Percentiles rank a stretch among this genome's conserved stretches.
Evolutionary conservation across 2,797 vertebrate genomes (phyloP).

Genomic region (Macropus fuliginosus): DNA sequence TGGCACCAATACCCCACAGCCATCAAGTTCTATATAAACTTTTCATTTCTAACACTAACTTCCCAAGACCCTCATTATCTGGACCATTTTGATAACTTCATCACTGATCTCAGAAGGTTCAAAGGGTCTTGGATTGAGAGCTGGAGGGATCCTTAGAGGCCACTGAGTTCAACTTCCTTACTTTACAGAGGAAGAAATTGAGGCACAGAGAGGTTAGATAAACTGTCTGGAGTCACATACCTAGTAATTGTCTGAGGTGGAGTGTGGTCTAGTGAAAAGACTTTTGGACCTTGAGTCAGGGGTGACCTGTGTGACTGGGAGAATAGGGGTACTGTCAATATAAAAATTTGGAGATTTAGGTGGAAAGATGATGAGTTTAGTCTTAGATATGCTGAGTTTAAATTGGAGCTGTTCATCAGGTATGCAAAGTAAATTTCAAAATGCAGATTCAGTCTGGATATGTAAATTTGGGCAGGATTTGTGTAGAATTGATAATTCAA

Average conservation of each 20-base stretch:
- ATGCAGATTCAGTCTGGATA: background rate
- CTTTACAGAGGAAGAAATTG: background rate
- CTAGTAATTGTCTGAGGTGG: background rate
- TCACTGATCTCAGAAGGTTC: background rate
- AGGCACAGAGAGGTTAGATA: background rate
- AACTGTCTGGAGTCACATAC: background rate
- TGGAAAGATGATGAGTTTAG: background rate
- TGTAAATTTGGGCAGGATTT: background rate
- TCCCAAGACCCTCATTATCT: background rate
- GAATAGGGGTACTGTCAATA: background rate
- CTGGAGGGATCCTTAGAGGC: background rate
- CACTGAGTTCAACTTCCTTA: background rate
- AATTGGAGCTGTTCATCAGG: background rate
- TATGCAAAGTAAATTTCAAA: background rate
- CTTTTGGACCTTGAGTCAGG: background rate
- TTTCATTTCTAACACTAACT: background rate
- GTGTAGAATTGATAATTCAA: background rate
- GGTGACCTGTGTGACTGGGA: background rate
- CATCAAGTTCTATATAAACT: background rate
- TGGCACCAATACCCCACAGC: background rate
- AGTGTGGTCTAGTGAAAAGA: background rate
- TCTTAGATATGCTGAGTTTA: background rate
- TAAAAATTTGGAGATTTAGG: background rate
- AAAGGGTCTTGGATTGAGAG: background rate
- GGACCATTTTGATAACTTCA: background rate